Conservation (phyloP, 2,797 vertebrate species). For the Antennarius maculatus region DNA sequence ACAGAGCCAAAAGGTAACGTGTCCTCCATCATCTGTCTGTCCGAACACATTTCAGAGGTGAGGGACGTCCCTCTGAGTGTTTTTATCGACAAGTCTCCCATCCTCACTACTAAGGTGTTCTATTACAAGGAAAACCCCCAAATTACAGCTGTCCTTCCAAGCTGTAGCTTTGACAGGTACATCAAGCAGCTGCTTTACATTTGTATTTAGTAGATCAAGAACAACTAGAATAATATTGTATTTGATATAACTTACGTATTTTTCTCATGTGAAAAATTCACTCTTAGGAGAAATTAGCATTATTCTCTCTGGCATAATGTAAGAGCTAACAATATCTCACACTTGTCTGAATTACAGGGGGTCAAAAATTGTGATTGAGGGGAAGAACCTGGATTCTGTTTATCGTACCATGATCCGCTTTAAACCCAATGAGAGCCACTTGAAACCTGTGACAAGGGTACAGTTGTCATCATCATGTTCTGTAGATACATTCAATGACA, state of each 20-base stretch:
- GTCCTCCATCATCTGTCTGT: conserved; percentile 79
- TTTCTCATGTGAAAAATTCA: neutral
- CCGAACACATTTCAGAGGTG: conserved; percentile 73
- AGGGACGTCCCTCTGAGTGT: conserved; percentile 81
- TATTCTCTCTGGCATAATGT: too few relatives aligned
- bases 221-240: too few relatives aligned
- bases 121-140: conserved; percentile 88
- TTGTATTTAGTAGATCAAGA: too few relatives aligned
- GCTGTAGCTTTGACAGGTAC: conserved; percentile 88
- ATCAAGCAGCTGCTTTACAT: neutral
- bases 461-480: neutral
- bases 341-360: conserved; percentile 75
- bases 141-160: conserved; percentile 81
- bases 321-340: neutral
- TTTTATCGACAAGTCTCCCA: conserved; percentile 84
- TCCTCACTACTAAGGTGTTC: conserved; percentile 82
- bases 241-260: too few relatives aligned
- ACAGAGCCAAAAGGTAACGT: conserved; percentile 64
- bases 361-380: conserved; percentile 86
- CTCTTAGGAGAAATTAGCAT: too few relatives aligned
- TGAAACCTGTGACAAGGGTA: conserved; percentile 78
- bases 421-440: conserved; percentile 78
- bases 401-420: conserved; percentile 84
- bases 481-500: neutral
- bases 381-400: conserved; percentile 89